phyloP scores from a whole-genome alignment of 2,888 invertebrate species.

The Synergus umbraculus region DNA sequence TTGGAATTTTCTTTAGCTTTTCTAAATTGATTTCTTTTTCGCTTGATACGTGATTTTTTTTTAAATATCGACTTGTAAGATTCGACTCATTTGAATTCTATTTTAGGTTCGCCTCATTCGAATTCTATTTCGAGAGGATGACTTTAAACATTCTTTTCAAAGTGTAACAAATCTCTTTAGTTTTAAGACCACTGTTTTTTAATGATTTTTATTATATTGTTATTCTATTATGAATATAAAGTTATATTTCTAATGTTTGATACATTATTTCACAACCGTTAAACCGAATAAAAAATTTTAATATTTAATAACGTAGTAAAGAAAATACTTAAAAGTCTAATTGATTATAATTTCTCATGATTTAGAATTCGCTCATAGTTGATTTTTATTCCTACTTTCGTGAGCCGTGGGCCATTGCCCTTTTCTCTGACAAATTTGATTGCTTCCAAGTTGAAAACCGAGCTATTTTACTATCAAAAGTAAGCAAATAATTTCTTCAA shows the following conservation, averaged over 20 bases:
- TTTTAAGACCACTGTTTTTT: not conserved
- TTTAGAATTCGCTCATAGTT: constrained; percentile 80
- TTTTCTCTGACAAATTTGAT: constrained; percentile 82
- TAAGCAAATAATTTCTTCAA: constrained; percentile 43
- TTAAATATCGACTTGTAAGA: not conserved
- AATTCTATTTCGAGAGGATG: constrained; percentile 20
- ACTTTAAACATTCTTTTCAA: constrained; percentile 29
- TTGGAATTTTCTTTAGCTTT: not conserved
- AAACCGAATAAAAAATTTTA: not conserved
- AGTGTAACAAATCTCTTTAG: not conserved
- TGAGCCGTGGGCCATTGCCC: constrained; percentile 82
- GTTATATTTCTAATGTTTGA: not conserved
- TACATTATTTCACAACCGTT: not conserved
- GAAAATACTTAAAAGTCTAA: not conserved
- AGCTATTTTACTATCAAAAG: constrained; percentile 58
- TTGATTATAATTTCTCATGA: not conserved
- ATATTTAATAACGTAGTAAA: not conserved
- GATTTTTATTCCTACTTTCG: constrained; percentile 85
- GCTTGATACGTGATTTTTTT: no score
- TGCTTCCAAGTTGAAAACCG: constrained; percentile 73
- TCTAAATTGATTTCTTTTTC: not conserved
- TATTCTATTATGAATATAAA: not conserved
- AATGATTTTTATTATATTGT: not conserved
- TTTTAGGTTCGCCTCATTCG: not conserved
- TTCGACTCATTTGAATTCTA: constrained; percentile 18